These are phyloP conservation scores for Eclectus roratus DNA, from an alignment of 2,113 vertebrate species.

Conservation along the genomic window DNA sequence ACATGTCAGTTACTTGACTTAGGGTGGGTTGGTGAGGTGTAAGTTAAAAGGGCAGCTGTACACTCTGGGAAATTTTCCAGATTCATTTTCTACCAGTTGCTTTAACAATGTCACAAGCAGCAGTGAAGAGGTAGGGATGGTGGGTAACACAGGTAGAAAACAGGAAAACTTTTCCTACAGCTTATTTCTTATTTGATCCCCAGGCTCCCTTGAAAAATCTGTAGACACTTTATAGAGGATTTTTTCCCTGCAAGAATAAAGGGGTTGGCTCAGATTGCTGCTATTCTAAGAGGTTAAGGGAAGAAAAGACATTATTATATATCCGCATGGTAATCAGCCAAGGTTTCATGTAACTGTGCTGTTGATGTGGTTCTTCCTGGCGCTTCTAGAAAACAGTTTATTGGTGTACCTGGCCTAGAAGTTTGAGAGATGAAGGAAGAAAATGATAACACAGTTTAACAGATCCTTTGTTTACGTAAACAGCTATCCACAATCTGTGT, in stretches of 20 bases:
- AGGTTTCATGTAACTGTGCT: background rate
- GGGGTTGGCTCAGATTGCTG: background rate
- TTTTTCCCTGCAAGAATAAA: background rate
- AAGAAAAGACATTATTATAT: slow-evolving; percentile 21
- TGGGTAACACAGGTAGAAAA: slow-evolving; percentile 41
- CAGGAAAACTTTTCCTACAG: background rate
- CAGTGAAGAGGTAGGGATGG: background rate
- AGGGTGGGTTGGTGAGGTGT: slow-evolving; percentile 28
- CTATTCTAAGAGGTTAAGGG: slow-evolving; percentile 42
- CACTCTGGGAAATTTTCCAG: slow-evolving; percentile 19
- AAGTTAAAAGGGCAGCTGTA: slow-evolving; percentile 56
- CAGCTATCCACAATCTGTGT: slow-evolving; percentile 66
- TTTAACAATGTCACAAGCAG: slow-evolving; percentile 13
- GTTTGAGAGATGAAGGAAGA: slow-evolving; percentile 13
- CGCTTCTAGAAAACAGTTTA: slow-evolving; percentile 12
- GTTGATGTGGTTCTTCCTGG: slow-evolving; percentile 14
- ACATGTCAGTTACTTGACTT: slow-evolving; percentile 30
- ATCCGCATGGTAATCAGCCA: slow-evolving; percentile 33
- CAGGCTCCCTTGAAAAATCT: slow-evolving; percentile 15
- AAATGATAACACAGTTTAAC: slow-evolving; percentile 41
- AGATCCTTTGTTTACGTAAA: slow-evolving; percentile 64
- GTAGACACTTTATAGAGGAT: background rate
- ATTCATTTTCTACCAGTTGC: slow-evolving; percentile 36
- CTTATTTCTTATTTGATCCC: background rate
- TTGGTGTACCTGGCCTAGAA: slow-evolving; percentile 54